These are phyloP conservation scores for Phaetusa simplex DNA, from an alignment of 2,113 vertebrate species.

Conservation along the genomic window DNA sequence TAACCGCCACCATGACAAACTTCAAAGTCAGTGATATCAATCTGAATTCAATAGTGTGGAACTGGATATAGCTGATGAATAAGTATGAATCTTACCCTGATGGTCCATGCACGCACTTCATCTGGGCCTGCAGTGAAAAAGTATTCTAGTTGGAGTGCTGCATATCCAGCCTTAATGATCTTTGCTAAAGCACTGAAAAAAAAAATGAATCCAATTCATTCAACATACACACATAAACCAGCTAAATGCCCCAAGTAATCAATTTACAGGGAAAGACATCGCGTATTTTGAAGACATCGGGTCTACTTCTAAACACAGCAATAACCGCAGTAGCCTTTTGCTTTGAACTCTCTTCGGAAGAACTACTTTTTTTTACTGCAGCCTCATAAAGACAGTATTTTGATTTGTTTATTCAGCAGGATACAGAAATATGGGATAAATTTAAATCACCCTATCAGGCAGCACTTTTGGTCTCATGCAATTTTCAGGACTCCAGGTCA, in stretches of 20 bases:
- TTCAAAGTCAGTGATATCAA: constrained; percentile 97
- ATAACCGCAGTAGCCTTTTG: constrained; percentile 26
- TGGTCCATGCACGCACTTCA: constrained; percentile 98
- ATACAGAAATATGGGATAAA: constrained; percentile 33
- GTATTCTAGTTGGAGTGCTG: constrained; percentile 96
- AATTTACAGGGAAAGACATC: constrained; percentile 42
- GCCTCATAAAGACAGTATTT: constrained; percentile 24
- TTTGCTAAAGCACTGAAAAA: constrained; percentile 89
- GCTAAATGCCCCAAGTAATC: constrained; percentile 49
- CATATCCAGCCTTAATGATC: constrained; percentile 98
- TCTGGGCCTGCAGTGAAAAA: constrained; percentile 99
- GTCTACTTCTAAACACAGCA: constrained; percentile 38
- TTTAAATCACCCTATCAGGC: constrained; percentile 20
- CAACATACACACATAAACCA: constrained; percentile 54
- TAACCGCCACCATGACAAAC: constrained; percentile 97
- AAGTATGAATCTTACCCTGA: constrained; percentile 92
- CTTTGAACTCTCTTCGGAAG: constrained; percentile 24
- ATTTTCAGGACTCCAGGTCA: constrained; percentile 56
- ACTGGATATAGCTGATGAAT: constrained; percentile 85
- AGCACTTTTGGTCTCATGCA: constrained; percentile 46
- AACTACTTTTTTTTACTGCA: constrained; percentile 42
- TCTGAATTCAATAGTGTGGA: constrained; percentile 92
- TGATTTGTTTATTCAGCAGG: constrained; percentile 51
- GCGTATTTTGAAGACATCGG: constrained; percentile 31
- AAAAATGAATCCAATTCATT: constrained; percentile 73